phyloP scores from a whole-genome alignment of 2,797 vertebrate genomes.

The Selene dorsalis region DNA sequence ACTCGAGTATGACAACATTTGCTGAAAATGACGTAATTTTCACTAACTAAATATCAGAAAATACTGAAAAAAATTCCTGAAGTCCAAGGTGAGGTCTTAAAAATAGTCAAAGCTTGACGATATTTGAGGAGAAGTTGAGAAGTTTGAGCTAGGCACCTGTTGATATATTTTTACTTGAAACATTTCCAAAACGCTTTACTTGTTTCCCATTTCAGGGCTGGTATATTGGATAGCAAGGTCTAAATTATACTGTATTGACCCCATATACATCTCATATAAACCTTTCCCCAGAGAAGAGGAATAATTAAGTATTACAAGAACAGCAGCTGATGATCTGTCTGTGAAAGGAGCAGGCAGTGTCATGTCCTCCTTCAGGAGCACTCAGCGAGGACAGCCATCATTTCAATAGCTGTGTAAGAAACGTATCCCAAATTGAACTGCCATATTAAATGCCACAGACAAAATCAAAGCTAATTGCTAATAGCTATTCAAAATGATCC shows the following conservation, averaged over 20 bases:
- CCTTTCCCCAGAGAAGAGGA: conserved; percentile 13
- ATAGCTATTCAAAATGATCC: conserved; percentile 34
- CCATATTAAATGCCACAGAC: conserved; percentile 24
- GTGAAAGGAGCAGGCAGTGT: conserved; percentile 5
- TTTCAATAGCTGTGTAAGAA: background rate
- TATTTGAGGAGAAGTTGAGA: background rate
- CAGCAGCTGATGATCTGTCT: background rate
- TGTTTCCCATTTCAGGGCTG: background rate
- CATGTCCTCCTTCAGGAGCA: conserved; percentile 23
- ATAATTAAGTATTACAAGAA: conserved; percentile 23
- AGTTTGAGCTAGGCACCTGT: background rate
- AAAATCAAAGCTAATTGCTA: conserved; percentile 26
- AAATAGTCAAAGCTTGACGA: background rate
- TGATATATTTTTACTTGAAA: background rate
- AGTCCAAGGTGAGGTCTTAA: too few relatives aligned
- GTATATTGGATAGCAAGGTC: background rate
- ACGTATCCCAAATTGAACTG: conserved; percentile 13
- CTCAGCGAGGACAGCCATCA: background rate
- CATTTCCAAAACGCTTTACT: background rate
- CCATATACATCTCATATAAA: background rate
- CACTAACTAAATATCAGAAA: too few relatives aligned
- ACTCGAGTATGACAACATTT: too few relatives aligned
- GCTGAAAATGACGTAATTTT: too few relatives aligned
- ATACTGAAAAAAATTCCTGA: too few relatives aligned
- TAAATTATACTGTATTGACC: background rate